Conservation (phyloP, 1,140 invertebrate genomes). For the Notospermus geniculatus region DNA sequence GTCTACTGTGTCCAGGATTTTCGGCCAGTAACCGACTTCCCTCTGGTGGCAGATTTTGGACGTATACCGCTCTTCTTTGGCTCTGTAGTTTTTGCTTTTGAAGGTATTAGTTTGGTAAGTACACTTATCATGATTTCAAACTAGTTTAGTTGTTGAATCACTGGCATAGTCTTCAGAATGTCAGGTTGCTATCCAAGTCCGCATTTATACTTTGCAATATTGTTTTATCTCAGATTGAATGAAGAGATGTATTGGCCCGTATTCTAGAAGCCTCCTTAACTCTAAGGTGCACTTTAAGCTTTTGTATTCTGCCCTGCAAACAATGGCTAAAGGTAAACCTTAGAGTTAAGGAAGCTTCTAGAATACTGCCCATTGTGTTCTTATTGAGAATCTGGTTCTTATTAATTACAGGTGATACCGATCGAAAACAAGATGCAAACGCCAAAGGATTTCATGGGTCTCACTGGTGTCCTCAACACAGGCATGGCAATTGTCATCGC, state of each 20-base stretch:
- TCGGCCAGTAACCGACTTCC: constrained; percentile 56
- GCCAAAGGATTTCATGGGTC: constrained; percentile 80
- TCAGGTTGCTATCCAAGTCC: not conserved
- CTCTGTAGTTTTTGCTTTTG: constrained; percentile 84
- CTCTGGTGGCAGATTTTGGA: constrained; percentile 66
- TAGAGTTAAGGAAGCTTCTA: too few species aligned
- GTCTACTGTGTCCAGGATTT: constrained; percentile 49
- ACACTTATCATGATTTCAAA: too few species aligned
- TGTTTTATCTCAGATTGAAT: too few species aligned
- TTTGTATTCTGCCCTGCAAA: too few species aligned
- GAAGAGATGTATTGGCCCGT: too few species aligned
- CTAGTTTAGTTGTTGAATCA: too few species aligned
- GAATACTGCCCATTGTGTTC: too few species aligned
- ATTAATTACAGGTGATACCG: constrained; percentile 73
- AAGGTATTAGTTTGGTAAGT: constrained; percentile 70
- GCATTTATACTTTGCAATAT: not conserved
- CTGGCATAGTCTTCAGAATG: too few species aligned
- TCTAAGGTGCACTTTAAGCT: too few species aligned
- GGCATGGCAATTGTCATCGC: constrained; percentile 80
- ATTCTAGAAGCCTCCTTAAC: too few species aligned
- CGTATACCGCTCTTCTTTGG: constrained; percentile 70
- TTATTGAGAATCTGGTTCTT: too few species aligned
- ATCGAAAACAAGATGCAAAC: constrained; percentile 91
- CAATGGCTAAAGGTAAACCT: too few species aligned
- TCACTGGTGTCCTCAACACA: constrained; percentile 80